Percentiles rank a stretch among this genome's conserved stretches.
Conservation (phyloP, 92 coral and sea anemone genomes). For the Ricordea florida region DNA sequence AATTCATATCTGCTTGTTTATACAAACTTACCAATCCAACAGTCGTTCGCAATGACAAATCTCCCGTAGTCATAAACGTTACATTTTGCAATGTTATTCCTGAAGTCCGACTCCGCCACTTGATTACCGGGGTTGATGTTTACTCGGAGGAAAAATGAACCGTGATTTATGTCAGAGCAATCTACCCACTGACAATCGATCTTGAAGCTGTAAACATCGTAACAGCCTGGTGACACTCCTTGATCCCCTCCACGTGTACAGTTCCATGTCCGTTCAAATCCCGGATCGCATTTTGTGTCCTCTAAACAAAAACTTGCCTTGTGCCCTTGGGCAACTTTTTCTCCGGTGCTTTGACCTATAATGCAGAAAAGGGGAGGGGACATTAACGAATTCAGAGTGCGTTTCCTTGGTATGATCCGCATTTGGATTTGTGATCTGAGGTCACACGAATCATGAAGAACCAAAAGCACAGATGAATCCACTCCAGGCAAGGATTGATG, state of each 20-base stretch:
- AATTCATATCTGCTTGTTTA: no score
- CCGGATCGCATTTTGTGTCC: slow-evolving; percentile 91
- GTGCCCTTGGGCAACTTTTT: slow-evolving; percentile 79
- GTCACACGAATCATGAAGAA: no score
- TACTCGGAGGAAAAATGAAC: slow-evolving; percentile 68
- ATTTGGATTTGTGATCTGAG: no score
- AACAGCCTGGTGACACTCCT: slow-evolving; percentile 92
- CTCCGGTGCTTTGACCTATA: not conserved
- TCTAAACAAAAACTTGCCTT: slow-evolving; percentile 98
- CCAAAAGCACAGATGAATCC: no score
- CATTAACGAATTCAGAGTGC: no score
- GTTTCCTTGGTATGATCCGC: no score
- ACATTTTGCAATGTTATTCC: slow-evolving; percentile 85
- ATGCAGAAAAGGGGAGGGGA: no score
- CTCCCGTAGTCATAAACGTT: slow-evolving; percentile 57
- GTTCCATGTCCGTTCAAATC: slow-evolving; percentile 69
- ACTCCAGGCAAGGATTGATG: no score
- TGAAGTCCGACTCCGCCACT: slow-evolving; percentile 87
- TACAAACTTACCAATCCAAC: slow-evolving; percentile 75
- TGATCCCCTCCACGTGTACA: slow-evolving; percentile 88
- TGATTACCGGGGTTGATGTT: slow-evolving; percentile 76
- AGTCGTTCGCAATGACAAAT: slow-evolving; percentile 22
- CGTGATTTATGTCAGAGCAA: slow-evolving; percentile 53
- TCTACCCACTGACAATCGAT: slow-evolving; percentile 99
- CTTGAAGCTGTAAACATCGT: slow-evolving; percentile 75